Evolutionary conservation across 2,113 vertebrate species (phyloP).

Genomic region (Thunnus maccoyii): DNA sequence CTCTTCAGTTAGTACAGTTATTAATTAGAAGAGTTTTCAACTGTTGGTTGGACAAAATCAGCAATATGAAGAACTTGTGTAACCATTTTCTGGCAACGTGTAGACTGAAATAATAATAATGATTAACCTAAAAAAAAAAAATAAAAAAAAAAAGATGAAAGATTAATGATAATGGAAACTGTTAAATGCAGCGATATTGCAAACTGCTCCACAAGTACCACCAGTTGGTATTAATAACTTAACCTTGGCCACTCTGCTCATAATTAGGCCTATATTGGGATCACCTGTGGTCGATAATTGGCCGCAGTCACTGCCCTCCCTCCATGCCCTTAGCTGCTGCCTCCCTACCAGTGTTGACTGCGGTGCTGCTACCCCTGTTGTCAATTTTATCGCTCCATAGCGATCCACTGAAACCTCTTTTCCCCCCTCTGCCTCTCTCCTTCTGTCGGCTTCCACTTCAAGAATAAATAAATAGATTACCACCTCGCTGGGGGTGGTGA

Average conservation of each 20-base stretch:
- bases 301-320: background rate
- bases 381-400: background rate
- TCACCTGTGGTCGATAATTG: slow-evolving; percentile 45
- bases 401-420: slow-evolving; percentile 5
- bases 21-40: too few relatives aligned
- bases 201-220: too few relatives aligned
- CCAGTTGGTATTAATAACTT: background rate
- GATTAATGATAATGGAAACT: too few relatives aligned
- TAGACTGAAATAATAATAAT: too few relatives aligned
- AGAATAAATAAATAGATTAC: slow-evolving; percentile 62
- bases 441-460: slow-evolving; percentile 38
- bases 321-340: background rate
- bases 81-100: too few relatives aligned
- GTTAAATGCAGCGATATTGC: too few relatives aligned
- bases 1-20: too few relatives aligned
- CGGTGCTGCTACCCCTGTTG: background rate
- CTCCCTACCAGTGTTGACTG: background rate
- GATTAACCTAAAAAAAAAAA: too few relatives aligned
- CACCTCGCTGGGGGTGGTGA: slow-evolving; percentile 21
- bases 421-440: background rate
- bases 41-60: too few relatives aligned
- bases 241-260: background rate
- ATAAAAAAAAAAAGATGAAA: too few relatives aligned
- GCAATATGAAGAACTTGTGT: too few relatives aligned
- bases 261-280: slow-evolving; percentile 22